phyloP scores from a whole-genome alignment of 2,113 vertebrate genomes.

The Lutjanus erythropterus region DNA sequence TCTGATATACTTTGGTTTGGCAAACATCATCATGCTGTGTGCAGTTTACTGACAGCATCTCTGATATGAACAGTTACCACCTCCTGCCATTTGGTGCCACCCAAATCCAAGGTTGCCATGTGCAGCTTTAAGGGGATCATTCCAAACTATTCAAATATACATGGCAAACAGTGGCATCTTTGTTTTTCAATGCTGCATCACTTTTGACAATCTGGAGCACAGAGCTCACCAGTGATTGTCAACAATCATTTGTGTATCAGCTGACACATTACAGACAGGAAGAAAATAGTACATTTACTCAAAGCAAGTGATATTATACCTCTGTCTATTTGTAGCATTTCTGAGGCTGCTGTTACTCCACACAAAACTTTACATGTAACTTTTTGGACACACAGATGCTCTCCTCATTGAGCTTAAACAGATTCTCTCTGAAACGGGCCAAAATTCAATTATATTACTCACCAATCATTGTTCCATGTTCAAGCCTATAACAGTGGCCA shows the following conservation, averaged over 20 bases:
- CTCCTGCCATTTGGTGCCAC: slow-evolving; percentile 39
- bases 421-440: too few species aligned
- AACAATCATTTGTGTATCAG: slow-evolving; percentile 1
- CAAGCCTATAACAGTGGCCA: too few species aligned
- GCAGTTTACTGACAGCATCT: background rate
- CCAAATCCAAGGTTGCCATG: slow-evolving; percentile 19
- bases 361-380: background rate
- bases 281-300: slow-evolving; percentile 3
- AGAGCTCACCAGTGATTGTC: slow-evolving; percentile 10
- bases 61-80: slow-evolving; percentile 5
- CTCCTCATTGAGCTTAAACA: too few species aligned
- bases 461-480: too few species aligned
- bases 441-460: too few species aligned
- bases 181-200: slow-evolving; percentile 27
- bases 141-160: slow-evolving; percentile 45
- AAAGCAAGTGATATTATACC: background rate
- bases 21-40: slow-evolving; percentile 3
- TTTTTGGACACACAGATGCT: background rate
- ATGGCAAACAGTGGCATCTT: slow-evolving; percentile 37
- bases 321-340: background rate
- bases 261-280: slow-evolving; percentile 14
- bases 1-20: background rate
- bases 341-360: background rate
- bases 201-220: slow-evolving; percentile 32
- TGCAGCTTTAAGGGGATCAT: slow-evolving; percentile 35